Base-by-base conservation (phyloP, 1,140 invertebrate species). In the Latrodectus geometricus region DNA sequence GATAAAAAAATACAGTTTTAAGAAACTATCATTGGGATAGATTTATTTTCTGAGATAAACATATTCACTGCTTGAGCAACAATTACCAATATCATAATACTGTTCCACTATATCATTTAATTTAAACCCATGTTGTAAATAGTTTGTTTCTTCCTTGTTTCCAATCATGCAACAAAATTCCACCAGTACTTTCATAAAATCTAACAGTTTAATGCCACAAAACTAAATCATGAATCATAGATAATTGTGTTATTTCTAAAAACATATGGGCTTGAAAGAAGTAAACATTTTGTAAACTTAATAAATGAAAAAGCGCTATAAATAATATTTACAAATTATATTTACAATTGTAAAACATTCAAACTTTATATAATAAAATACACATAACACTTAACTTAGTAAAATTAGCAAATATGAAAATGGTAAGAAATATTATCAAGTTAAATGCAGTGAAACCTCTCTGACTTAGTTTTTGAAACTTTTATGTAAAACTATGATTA, bases 21-120 rank as follows among this genome's bases (percentile, higher is more conserved):
- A 35, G 54, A 65, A 65, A 61, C 14, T 65, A 65, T 78, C 21
- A 78, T 70, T 73, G 75, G 75, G 76, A 76, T 77, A 86, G 77
- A 76, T 86, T 86, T 76, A 76, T 86, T 52, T 56, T 86, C 20
- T 77, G 65, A 78, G 61, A 68, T 86, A 77, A 86, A 86, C 82
- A 84, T 82, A 82, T 84, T 75, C 73, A 84, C 83, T 86, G 83
- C 83, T 86, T 86, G 83, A 86, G 83, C 83, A 86, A 86, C 83
- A 86, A 77, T 86, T 86, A 73, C 73, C 75, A 54, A 8, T n/a
- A 76, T 78, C 66, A 86, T 86, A 86, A 86, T 86, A 86, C 83
- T 86, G 83, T 65, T 72, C 74, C 74, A 86, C 66, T 35, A 49
- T 81, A 69, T 86, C 54, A 74, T 74, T 48, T 83, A 50, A 21